Base-by-base conservation (phyloP, 2,888 invertebrate genomes). In the Sclerodermus sp. region DNA sequence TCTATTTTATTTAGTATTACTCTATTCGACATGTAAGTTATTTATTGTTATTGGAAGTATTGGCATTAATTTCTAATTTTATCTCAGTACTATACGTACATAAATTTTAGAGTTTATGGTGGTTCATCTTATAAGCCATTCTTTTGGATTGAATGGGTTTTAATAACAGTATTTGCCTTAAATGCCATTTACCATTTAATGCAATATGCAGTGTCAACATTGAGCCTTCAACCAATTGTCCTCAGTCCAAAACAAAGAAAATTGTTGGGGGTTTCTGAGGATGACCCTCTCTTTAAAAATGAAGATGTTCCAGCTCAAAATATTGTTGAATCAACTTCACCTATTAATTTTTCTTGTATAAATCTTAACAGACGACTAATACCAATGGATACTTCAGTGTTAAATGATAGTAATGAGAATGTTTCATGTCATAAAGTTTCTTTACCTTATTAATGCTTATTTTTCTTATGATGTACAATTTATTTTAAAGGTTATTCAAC, bases 21-120 rank as follows among this genome's bases (percentile, higher is more conserved):
- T 34, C 67, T 82, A 8, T 85, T 84, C 67, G 87, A 87, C 68
- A 77, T 87, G 87, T 87, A 76, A 81, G 84, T 78, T 37, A 40
- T 17, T 16, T 1, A 4, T 23, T 23, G 23, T 23, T 3, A 5
- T 23, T 23, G 8, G 8, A 8, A 23, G 4, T 23, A 23, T 23
- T 23, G 8, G 23, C 8, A 23, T 23, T 23, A 23, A 23, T 5
- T 8, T 8, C 23, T 5, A 36, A 1, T 16, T 15, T 12, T 34
- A 16, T 12, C 34, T 12, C 4, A 15, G 8, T 34, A 10, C 37
- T 53, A 23, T 16, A 14, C 48, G n/a, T n/a, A n/a, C n/a, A n/a
- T n/a, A 23, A 23, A 23, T 61, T 49, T 44, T 31, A 71, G 75
- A 64, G 48, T 69, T 5, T 74, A 74, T 12, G 71, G 70, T 8